Base-by-base conservation (phyloP, 1,140 invertebrate genomes). In the Lepidostoma basale region DNA sequence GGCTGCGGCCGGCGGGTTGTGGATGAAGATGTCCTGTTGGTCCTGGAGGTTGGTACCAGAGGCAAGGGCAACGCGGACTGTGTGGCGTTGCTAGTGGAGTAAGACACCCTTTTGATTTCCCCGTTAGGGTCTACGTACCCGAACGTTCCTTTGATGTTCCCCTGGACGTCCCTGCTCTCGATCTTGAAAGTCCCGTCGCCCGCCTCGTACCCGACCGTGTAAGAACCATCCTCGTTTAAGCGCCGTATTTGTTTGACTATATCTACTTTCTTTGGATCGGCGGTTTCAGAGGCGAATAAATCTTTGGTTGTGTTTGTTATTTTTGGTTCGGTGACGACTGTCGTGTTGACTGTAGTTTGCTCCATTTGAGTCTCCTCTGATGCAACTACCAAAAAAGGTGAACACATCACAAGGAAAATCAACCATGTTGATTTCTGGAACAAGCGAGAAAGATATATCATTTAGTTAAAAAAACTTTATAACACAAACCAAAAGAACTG, bases 101-200 rank as follows among this genome's bases (percentile, higher is more conserved):
- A 95, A 3, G 93, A 91, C n/a, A 94, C 91, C 42, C 90, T 85
- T 81, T 94, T 92, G 58, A 93, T 87, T 77, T 92, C 88, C 5
- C 92, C 92, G 69, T 88, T 85, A 36, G 89, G 87, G 75, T 94
- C 92, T 30, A 94, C 84, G 79, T 92, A 95, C 59, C 93, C 93
- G 78, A 93, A 95, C 28, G 92, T 93, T 45, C 93, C 93, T 76
- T 92, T 92, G 36, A 94, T 90, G 75, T 92, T 90, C 18, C 93
- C 93, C 68, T 89, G 79, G 22, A 90, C 88, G 76, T 92, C 90
- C 63, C 92, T 82, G 71, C 90, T 94, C 80, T 94, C 92, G 62
- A 93, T 90, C 80, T 93, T 93, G 77, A 92, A 92, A 0, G 90
- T 91, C 16, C 92, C 92, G 78, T 93, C 92, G 49, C 88, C 90